Percentiles rank a stretch among this genome's conserved stretches.
phyloP scores from a whole-genome alignment of 1,140 invertebrate species.

The Drosophila prosaltans region DNA sequence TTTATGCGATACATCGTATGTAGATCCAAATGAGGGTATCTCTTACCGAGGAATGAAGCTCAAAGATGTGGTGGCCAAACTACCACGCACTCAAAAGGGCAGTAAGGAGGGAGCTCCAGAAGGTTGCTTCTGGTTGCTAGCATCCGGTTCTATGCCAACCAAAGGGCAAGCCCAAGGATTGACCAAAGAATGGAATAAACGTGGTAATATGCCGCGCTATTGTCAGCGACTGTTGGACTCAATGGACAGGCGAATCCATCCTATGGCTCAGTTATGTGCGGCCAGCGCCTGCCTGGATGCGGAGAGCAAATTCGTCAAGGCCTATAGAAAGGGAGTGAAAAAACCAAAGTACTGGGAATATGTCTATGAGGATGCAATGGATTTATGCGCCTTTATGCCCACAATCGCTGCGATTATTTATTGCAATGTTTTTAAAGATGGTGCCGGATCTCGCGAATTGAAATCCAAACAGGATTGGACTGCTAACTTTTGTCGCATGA shows the following conservation, averaged over 20 bases:
- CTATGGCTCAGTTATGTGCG: constrained; percentile 97
- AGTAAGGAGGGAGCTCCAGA: constrained; percentile 94
- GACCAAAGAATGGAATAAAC: constrained; percentile 94
- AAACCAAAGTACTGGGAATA: constrained; percentile 85
- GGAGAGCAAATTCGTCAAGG: constrained; percentile 95
- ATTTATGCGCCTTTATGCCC: constrained; percentile 96
- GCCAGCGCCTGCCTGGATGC: constrained; percentile 95
- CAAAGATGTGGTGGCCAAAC: constrained; percentile 93
- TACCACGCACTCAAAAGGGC: constrained; percentile 94
- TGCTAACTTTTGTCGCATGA: constrained; percentile 94
- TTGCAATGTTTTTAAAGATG: constrained; percentile 92
- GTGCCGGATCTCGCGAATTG: constrained; percentile 91
- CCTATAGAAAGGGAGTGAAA: constrained; percentile 86
- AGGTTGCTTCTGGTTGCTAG: constrained; percentile 96
- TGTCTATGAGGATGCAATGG: constrained; percentile 96
- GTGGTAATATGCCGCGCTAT: constrained; percentile 91
- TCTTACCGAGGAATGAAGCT: constrained; percentile 96
- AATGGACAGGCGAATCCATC: constrained; percentile 95
- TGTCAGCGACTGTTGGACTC: constrained; percentile 97
- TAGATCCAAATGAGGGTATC: constrained; percentile 97
- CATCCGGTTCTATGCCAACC: constrained; percentile 94
- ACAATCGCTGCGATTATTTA: constrained; percentile 97
- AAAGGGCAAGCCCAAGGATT: constrained; percentile 90
- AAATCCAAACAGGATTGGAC: constrained; percentile 96
- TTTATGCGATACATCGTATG: constrained; percentile 96